phyloP scores from a whole-genome alignment of 2,113 vertebrate genomes.

The Ciconia maguari region DNA sequence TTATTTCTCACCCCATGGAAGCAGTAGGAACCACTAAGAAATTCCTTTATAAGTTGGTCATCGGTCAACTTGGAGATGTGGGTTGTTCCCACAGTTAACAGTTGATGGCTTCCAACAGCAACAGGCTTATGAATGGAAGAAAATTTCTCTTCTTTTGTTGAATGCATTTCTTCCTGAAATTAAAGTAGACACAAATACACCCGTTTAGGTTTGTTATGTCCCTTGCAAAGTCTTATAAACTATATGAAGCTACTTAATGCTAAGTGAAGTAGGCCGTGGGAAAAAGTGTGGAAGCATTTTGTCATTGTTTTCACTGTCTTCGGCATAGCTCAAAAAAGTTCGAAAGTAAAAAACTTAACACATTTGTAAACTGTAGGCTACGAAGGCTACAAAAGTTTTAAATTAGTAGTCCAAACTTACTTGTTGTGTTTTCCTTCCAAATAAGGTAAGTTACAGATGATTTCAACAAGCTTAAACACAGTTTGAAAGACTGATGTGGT shows the following conservation, averaged over 20 bases:
- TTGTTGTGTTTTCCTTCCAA: not conserved
- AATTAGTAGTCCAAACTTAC: not conserved
- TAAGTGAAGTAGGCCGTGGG: not conserved
- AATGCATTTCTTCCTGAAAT: conserved; percentile 81
- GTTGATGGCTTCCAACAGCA: conserved; percentile 84
- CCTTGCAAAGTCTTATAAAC: not conserved
- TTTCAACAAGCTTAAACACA: not conserved
- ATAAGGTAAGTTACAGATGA: not conserved
- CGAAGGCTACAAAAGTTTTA: not conserved
- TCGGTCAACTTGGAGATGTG: conserved; percentile 98
- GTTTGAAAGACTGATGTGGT: not conserved
- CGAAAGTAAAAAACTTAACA: not conserved
- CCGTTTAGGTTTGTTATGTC: not conserved
- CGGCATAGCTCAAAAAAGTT: not conserved
- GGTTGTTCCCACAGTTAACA: conserved; percentile 91
- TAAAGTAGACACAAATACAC: not conserved
- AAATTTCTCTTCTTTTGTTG: conserved; percentile 87
- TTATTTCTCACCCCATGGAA: conserved; percentile 90
- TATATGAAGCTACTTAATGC: not conserved
- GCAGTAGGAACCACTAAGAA: conserved; percentile 96
- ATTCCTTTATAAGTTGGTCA: conserved; percentile 96
- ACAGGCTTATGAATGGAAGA: conserved; percentile 91
- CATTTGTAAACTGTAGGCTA: not conserved
- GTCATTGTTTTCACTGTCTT: not conserved
- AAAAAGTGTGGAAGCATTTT: not conserved